phyloP scores from a whole-genome alignment of 2,797 vertebrate genomes.

The Potorous gilbertii region DNA sequence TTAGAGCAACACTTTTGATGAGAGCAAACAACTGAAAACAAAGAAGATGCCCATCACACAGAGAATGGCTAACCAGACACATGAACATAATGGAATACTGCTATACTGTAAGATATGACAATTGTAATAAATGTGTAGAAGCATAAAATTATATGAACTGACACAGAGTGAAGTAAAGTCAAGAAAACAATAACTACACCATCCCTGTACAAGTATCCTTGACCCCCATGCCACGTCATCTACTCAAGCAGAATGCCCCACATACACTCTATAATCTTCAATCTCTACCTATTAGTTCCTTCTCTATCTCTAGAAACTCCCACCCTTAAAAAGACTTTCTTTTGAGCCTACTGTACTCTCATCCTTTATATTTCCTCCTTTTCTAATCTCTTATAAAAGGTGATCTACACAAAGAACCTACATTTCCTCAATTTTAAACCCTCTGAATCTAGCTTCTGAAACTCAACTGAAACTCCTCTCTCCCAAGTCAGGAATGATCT shows the following conservation, averaged over 20 bases:
- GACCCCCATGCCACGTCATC: neutral
- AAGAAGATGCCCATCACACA: neutral
- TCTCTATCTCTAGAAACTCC: neutral
- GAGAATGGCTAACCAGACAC: neutral
- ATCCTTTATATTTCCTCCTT: neutral
- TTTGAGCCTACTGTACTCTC: neutral
- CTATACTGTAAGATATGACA: neutral
- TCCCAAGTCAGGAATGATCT: neutral
- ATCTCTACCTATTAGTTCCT: neutral
- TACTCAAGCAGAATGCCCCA: neutral
- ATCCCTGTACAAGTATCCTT: neutral
- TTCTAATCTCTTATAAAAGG: neutral
- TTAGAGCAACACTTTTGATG: neutral
- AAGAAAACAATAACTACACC: neutral
- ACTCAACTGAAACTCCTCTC: neutral
- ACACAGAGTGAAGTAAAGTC: neutral
- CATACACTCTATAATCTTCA: neutral
- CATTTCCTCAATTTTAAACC: neutral
- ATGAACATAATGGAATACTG: neutral
- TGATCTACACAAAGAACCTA: neutral
- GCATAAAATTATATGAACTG: neutral
- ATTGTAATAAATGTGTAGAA: neutral
- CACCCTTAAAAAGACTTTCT: neutral
- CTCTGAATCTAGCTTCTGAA: neutral
- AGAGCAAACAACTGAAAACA: neutral